These are phyloP conservation scores for Mustelus asterias DNA, from an alignment of 2,113 vertebrate genomes.

Conservation along the genomic window DNA sequence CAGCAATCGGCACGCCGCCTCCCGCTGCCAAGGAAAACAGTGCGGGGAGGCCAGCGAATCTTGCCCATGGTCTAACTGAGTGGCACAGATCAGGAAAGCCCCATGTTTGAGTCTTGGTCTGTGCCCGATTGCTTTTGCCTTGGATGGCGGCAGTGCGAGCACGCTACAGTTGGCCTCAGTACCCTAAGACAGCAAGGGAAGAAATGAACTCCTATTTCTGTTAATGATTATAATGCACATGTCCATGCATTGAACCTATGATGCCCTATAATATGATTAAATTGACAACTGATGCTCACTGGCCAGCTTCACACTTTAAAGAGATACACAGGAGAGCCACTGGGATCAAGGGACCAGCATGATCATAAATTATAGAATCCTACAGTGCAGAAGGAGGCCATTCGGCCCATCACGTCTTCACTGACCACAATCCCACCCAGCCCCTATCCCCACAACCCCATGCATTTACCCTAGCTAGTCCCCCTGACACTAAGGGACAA, in stretches of 20 bases:
- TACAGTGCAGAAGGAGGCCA: no score
- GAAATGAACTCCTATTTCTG: not conserved
- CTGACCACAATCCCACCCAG: no score
- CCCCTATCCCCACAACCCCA: no score
- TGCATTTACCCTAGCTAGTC: no score
- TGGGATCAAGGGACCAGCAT: not conserved
- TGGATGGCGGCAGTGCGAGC: not conserved
- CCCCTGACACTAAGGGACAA: no score
- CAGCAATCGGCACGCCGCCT: no score
- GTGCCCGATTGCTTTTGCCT: not conserved
- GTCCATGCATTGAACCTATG: not conserved
- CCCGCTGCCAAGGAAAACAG: no score
- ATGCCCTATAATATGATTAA: no score
- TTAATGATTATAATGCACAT: not conserved
- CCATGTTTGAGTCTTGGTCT: not conserved
- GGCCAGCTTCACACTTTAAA: not conserved
- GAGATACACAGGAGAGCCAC: not conserved
- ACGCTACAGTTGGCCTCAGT: not conserved
- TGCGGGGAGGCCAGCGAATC: no score
- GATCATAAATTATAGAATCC: not conserved
- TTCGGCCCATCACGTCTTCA: no score
- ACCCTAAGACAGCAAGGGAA: not conserved
- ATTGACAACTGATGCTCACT: not conserved
- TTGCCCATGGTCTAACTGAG: not conserved
- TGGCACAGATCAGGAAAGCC: not conserved